Percentiles rank a stretch among this genome's conserved stretches.
Conservation (phyloP, 2,888 invertebrate genomes). For the Protonemura montana region DNA sequence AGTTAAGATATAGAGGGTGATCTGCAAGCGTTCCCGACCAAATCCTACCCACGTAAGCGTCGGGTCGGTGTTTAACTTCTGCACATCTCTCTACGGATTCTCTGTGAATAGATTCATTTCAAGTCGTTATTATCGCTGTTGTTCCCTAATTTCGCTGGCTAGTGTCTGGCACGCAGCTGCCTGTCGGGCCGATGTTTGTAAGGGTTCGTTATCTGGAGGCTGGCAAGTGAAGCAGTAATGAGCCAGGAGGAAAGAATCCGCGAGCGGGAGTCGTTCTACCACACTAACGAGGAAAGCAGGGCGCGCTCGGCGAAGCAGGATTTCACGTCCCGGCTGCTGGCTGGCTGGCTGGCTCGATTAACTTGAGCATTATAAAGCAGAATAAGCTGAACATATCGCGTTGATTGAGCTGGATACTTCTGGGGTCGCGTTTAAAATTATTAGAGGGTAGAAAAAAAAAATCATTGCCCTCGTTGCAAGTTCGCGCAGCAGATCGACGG, state of each 20-base stretch:
- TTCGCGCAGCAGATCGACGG: neutral
- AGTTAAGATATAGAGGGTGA: neutral
- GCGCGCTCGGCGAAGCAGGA: too few relatives aligned
- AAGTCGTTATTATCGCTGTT: constrained; percentile 4
- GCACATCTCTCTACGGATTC: neutral
- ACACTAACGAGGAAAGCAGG: constrained; percentile 4
- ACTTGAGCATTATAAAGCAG: neutral
- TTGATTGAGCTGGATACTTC: constrained; percentile 7
- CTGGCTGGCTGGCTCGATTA: neutral
- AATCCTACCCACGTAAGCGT: neutral
- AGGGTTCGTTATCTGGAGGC: constrained; percentile 21
- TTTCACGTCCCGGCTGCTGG: too few relatives aligned
- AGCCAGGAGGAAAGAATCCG: neutral
- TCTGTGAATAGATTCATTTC: constrained; percentile 22
- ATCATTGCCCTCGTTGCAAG: neutral
- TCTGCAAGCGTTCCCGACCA: neutral
- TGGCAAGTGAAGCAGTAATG: constrained; percentile 26
- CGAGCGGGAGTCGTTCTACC: neutral
- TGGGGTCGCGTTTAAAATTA: neutral
- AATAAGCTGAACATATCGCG: constrained; percentile 7
- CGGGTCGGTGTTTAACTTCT: neutral
- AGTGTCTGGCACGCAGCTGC: neutral
- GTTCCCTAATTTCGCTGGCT: constrained; percentile 8
- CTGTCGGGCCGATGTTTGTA: neutral
- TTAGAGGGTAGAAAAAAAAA: neutral